These are phyloP conservation scores for Chaenocephalus aceratus DNA, from an alignment of 2,113 vertebrate genomes.

Conservation along the genomic window DNA sequence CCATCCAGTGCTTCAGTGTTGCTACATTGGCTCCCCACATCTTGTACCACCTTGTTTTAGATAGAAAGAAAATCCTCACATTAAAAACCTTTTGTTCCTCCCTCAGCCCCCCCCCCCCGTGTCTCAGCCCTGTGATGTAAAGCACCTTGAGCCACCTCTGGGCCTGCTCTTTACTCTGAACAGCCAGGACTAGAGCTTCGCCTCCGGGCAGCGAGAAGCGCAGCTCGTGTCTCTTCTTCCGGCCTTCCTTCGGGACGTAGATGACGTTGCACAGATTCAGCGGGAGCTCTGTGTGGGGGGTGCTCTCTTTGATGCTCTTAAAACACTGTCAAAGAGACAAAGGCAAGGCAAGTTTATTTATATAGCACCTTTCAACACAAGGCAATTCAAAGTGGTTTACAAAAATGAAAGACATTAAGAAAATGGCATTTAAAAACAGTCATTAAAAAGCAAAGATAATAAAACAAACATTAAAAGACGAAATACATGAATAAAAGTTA, in stretches of 20 bases:
- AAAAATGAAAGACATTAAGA: too few species aligned
- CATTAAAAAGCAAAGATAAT: too few species aligned
- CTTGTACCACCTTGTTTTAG: conserved; percentile 89
- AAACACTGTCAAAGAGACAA: conserved; percentile 86
- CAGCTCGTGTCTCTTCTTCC: conserved; percentile 94
- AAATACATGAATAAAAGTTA: too few species aligned
- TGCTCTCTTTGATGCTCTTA: conserved; percentile 95
- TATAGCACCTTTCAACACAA: too few species aligned
- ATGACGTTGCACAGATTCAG: conserved; percentile 90
- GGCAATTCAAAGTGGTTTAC: too few species aligned
- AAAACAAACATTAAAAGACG: too few species aligned
- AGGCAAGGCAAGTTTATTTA: too few species aligned
- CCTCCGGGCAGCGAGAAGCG: conserved; percentile 92
- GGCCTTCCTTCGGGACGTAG: conserved; percentile 94
- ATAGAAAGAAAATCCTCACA: conserved; percentile 26
- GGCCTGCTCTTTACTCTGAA: conserved; percentile 97
- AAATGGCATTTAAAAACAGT: too few species aligned
- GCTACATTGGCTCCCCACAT: conserved; percentile 84
- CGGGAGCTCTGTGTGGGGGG: conserved; percentile 89
- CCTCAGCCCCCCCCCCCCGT: not conserved
- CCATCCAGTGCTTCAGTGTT: conserved; percentile 77
- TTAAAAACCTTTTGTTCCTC: not conserved
- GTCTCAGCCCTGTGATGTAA: not conserved
- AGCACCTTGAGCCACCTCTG: conserved; percentile 97
- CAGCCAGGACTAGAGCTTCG: conserved; percentile 92